phyloP scores from a whole-genome alignment of 1,140 invertebrate genomes.

The Monochamus saltuarius region DNA sequence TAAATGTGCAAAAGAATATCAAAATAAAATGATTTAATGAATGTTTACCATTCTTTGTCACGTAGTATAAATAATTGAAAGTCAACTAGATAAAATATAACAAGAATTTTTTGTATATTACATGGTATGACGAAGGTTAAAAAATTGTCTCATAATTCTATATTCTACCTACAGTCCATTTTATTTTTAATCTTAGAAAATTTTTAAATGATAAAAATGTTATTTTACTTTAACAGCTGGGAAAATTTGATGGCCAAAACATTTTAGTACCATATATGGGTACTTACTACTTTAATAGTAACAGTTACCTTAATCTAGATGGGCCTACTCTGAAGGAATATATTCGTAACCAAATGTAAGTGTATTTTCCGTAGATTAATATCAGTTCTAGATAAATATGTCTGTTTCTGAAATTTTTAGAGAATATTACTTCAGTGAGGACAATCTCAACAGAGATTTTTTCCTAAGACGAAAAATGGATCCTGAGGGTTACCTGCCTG shows the following conservation, averaged over 20 bases:
- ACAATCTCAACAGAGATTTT: conserved; percentile 94
- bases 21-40: no score
- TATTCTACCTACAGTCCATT: no score
- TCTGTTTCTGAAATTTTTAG: conserved; percentile 59
- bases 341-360: conserved; percentile 83
- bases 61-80: no score
- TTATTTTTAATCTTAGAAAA: background rate
- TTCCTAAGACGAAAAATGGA: conserved; percentile 98
- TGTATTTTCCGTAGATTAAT: conserved; percentile 31
- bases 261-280: conserved; percentile 66
- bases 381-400: background rate
- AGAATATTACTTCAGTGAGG: conserved; percentile 99
- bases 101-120: no score
- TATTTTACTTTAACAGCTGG: conserved; percentile 15
- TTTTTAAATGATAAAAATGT: background rate
- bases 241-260: conserved; percentile 30
- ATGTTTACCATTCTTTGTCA: no score
- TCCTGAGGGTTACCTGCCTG: conserved; percentile 86
- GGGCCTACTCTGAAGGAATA: conserved; percentile 68
- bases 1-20: no score
- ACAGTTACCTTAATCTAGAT: conserved; percentile 58
- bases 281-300: conserved; percentile 59
- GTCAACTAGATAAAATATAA: no score
- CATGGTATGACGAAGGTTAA: no score
- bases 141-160: no score